Conservation (phyloP, 2,113 vertebrate species). For the Onychorhynchus coronatus region DNA sequence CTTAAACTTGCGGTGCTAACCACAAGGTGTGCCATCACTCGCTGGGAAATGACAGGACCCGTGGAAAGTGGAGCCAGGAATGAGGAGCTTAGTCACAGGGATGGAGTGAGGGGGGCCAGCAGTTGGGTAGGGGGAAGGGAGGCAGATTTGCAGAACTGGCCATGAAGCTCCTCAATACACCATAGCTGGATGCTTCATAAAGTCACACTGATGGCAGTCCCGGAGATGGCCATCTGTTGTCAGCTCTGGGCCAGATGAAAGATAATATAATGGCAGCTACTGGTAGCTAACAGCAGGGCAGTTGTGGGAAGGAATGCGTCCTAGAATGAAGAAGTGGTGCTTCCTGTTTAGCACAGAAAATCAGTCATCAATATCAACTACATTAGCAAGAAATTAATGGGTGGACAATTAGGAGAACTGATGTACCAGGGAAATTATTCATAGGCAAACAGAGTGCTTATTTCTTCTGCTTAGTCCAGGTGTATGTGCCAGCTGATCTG, state of each 20-base stretch:
- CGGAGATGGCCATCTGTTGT: conserved; percentile 78
- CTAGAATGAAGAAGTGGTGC: conserved; percentile 59
- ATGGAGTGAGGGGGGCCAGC: conserved; percentile 19
- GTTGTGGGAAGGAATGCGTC: conserved; percentile 48
- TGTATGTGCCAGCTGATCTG: conserved; percentile 36
- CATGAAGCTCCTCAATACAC: conserved; percentile 62
- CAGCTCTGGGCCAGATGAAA: conserved; percentile 78
- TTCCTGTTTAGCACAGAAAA: conserved; percentile 58
- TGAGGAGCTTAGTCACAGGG: conserved; percentile 55
- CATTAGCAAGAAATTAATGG: conserved; percentile 71
- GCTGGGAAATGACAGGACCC: conserved; percentile 42
- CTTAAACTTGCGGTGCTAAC: neutral
- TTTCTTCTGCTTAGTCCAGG: conserved; percentile 47
- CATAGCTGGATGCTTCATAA: conserved; percentile 78
- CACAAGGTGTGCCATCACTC: conserved; percentile 27
- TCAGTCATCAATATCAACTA: conserved; percentile 51
- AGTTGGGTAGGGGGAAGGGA: conserved; percentile 11
- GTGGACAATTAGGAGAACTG: conserved; percentile 64
- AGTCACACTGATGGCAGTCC: conserved; percentile 73
- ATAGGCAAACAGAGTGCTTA: conserved; percentile 57
- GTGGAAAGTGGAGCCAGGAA: conserved; percentile 66
- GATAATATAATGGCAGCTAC: conserved; percentile 72
- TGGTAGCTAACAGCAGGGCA: conserved; percentile 69
- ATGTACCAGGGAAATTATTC: conserved; percentile 54
- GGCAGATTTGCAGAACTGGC: conserved; percentile 67